Percentiles rank a stretch among this genome's conserved stretches.
Conservation (phyloP, 2,797 vertebrate genomes). For the Hippocampus kuda region DNA sequence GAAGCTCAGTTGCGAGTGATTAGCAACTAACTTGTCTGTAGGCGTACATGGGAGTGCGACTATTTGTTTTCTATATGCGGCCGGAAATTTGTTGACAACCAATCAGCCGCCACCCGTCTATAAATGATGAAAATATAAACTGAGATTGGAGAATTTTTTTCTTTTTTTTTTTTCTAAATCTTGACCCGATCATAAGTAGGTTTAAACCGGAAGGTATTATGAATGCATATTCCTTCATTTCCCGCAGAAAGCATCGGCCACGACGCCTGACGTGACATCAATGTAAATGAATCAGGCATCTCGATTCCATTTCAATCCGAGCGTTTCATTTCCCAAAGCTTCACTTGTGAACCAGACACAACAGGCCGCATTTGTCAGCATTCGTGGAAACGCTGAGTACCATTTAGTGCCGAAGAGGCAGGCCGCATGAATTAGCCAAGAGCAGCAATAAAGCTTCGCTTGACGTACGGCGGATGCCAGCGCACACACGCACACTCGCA, state of each 20-base stretch:
- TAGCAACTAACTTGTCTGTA: too few species aligned
- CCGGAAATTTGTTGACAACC: not conserved
- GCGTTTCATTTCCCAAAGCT: not conserved
- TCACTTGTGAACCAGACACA: not conserved
- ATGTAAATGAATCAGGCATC: not conserved
- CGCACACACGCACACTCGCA: slow-evolving; percentile 18
- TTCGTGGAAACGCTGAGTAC: not conserved
- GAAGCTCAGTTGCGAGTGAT: too few species aligned
- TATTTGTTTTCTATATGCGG: not conserved
- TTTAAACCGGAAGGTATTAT: not conserved
- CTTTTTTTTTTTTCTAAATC: too few species aligned
- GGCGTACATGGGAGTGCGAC: too few species aligned
- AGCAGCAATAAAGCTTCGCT: not conserved
- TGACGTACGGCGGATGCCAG: not conserved
- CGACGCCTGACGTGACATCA: not conserved
- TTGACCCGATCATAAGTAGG: not conserved
- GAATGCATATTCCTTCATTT: not conserved
- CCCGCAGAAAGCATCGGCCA: not conserved
- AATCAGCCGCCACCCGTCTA: not conserved
- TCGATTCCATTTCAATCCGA: not conserved
- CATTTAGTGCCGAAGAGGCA: not conserved
- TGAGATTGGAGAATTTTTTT: not conserved
- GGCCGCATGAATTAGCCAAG: slow-evolving; percentile 3
- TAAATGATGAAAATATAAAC: not conserved
- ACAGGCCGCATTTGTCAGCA: not conserved